Base-by-base conservation (phyloP, 2,113 vertebrate species). In the Colinus virginianus region DNA sequence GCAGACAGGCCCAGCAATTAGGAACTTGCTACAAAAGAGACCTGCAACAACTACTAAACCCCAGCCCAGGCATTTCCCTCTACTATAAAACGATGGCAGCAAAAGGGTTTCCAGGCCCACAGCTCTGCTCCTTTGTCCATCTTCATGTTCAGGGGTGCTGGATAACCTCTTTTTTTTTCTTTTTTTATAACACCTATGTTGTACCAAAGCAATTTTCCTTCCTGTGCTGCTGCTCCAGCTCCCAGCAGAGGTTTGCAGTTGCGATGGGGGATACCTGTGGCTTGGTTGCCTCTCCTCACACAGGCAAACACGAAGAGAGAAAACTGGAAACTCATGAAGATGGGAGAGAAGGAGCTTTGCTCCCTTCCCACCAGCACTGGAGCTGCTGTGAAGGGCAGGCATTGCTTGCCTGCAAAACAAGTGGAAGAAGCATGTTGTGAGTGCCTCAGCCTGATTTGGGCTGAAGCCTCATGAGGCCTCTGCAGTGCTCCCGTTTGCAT, bases 1-100 rank as follows among this genome's bases (percentile, higher is more conserved):
- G 42, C 78, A 91, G 67, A 45, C 76, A 95, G 55, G 58, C 45
- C 40, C 68, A 66, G 17, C 67, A 83, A 40, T 79, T 91, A 78
- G 0, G 6, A 94, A 91, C 32, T 25, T 48, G 78, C n/a, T 74
- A 48, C n/a, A 75, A 71, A 84, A 63, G 59, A 94, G 70, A 69
- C 32, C 46, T 61, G 76, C 38, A 77, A 87, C 4, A 59, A 58
- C 55, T 72, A 69, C 26, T 28, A 71, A 92, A 87, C 61, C 23
- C 45, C 30, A 78, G 34, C 17, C 40, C 26, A 38, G 77, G 63
- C 19, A 36, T 77, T 84, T 83, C 78, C 55, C 36, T 62, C 34
- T 62, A 28, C 43, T 59, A 78, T 61, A 70, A 87, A 93, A 63
- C 20, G 8, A 84, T 18, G 48, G 22, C 36, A 79, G 45, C 40